Evolutionary conservation across 2,888 invertebrate species (phyloP).

Genomic region (Aproaerema taeniolella): DNA sequence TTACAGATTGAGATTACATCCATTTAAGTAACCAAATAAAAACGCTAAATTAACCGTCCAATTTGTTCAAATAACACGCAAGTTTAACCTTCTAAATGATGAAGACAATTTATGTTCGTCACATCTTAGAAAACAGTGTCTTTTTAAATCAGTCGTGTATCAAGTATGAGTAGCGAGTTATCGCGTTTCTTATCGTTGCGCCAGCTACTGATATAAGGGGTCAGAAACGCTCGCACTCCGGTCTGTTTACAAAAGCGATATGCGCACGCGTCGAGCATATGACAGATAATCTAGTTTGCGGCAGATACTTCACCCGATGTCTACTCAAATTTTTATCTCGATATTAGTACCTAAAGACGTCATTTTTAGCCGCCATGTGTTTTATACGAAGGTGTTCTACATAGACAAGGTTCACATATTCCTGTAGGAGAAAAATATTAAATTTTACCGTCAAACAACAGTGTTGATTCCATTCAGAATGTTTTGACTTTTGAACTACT

Average conservation of each 20-base stretch:
- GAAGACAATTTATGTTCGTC: background rate
- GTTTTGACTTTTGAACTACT: too few species aligned
- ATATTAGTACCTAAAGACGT: too few species aligned
- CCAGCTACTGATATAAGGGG: constrained; percentile 46
- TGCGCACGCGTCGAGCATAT: constrained; percentile 60
- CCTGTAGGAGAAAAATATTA: too few species aligned
- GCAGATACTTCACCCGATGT: constrained; percentile 4
- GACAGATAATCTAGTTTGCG: constrained; percentile 28
- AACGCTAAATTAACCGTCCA: too few species aligned
- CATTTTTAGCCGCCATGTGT: too few species aligned
- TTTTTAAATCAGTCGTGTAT: constrained; percentile 30
- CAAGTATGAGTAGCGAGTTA: constrained; percentile 25
- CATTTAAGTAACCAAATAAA: too few species aligned
- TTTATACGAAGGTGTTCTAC: too few species aligned
- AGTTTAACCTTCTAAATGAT: constrained; percentile 1
- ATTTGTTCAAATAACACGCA: too few species aligned
- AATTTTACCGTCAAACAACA: too few species aligned
- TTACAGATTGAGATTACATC: too few species aligned
- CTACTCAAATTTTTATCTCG: background rate
- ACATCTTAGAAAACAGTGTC: constrained; percentile 5
- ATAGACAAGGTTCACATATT: too few species aligned
- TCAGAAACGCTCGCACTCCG: constrained; percentile 51
- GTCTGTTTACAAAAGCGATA: constrained; percentile 48
- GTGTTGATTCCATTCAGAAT: too few species aligned
- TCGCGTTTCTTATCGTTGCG: constrained; percentile 36